Conservation (phyloP, 1,140 invertebrate species). For the Anoplophora glabripennis region DNA sequence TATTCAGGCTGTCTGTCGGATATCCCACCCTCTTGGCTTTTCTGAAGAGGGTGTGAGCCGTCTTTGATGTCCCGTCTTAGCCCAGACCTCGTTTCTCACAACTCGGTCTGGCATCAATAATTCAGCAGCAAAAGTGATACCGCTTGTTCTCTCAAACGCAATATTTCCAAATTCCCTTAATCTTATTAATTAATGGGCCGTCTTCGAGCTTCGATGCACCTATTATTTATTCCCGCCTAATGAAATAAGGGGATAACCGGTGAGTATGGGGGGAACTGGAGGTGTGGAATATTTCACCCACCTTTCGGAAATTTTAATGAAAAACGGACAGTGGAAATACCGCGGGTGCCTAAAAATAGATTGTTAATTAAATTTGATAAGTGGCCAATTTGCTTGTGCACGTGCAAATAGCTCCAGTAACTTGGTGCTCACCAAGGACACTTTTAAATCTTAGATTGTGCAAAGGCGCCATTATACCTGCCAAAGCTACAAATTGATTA, state of each 20-base stretch:
- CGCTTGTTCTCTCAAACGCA: constrained; percentile 7
- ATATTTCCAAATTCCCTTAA: constrained; percentile 8
- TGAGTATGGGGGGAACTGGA: too few species aligned
- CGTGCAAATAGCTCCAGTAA: too few species aligned
- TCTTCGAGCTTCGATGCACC: background rate
- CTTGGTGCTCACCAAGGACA: too few species aligned
- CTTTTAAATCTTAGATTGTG: too few species aligned
- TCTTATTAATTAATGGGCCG: constrained; percentile 2
- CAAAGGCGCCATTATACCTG: too few species aligned
- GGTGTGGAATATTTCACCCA: too few species aligned
- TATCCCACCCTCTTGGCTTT: constrained; percentile 2
- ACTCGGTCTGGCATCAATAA: background rate
- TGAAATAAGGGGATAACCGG: constrained; percentile 5
- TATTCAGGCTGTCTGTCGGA: background rate
- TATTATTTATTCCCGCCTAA: background rate
- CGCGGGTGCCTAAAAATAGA: too few species aligned
- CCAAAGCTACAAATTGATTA: too few species aligned
- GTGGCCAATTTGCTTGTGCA: too few species aligned
- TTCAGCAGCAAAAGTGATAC: constrained; percentile 5
- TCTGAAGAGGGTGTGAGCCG: background rate
- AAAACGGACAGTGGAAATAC: too few species aligned
- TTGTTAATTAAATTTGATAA: too few species aligned
- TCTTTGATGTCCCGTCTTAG: constrained; percentile 2
- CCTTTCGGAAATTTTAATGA: too few species aligned
- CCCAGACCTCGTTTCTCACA: background rate